A percentile compares a stretch with the other conserved stretches of the same genome.
These are phyloP conservation scores for Myodes glareolus DNA, from an alignment of 2,113 vertebrate species.

Conservation along the genomic window DNA sequence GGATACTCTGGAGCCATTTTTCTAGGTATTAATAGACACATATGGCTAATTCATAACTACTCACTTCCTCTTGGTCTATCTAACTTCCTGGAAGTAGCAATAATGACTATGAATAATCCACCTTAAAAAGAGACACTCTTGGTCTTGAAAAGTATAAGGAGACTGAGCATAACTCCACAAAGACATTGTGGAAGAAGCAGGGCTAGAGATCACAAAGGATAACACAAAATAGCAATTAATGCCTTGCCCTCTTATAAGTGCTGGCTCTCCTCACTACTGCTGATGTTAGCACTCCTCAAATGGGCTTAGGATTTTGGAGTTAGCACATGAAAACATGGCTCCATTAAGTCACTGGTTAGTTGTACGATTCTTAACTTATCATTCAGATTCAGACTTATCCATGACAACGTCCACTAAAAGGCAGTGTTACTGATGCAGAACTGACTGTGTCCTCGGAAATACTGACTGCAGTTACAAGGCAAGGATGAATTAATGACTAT, in stretches of 20 bases:
- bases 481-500: neutral
- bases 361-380: neutral
- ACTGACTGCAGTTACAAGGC: neutral
- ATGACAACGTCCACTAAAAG: neutral
- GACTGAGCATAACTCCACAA: conserved; percentile 20
- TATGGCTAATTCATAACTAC: conserved; percentile 68
- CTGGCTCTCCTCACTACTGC: neutral
- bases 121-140: neutral
- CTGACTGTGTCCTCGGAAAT: neutral
- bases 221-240: neutral
- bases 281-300: neutral
- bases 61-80: conserved; percentile 57
- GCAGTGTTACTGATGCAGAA: neutral
- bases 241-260: neutral
- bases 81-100: conserved; percentile 69
- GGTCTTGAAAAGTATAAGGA: conserved; percentile 45
- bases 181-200: neutral
- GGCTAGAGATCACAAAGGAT: neutral
- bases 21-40: conserved; percentile 73
- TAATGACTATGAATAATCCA: conserved; percentile 76
- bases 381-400: neutral
- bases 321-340: rapidly evolving
- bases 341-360: neutral
- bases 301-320: neutral
- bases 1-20: conserved; percentile 65